Evolutionary conservation across 2,888 invertebrate genomes (phyloP), one percentile per base, ranked within the genome.

Genomic region (Tachina fera): DNA sequence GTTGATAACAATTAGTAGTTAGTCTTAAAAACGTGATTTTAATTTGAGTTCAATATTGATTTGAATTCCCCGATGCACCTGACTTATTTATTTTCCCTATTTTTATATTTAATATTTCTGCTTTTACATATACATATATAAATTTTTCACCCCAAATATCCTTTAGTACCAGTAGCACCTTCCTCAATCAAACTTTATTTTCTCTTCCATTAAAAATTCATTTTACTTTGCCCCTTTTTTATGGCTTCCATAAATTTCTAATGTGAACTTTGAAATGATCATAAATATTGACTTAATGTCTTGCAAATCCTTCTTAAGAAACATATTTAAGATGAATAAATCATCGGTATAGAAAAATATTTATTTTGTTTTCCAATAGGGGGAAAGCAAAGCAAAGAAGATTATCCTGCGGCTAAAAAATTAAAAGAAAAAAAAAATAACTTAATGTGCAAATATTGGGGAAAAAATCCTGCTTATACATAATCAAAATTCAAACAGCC

Each of bases 231-330:
- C 6, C 13, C 43, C 51, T 45, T 53, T 63, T 41, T 1, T 60
- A 49, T 22, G 13, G 14, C 11, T 77, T 49, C 11, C 63, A 75
- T 63, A 53, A 61, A 61, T 53, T 68, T 45, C 22, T 72, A 71
- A 65, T 81, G 16, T 65, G 77, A 83, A 63, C 67, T 65, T 58
- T 51, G 77, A 75, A 83, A 72, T 39, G 47, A 51, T 60, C 77
- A 72, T 83, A 83, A 72, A 83, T 83, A 83, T 72, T 77, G 77
- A 83, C 77, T 60, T 56, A 51, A 61, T 56, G 19, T 61, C 53
- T 61, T 72, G 0, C 31, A 71, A 72, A 65, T 77, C 65, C 77
- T 67, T 67, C 45, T 56, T 68, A n/a, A 81, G 65, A 11, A 67
- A 49, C 8, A 53, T 53, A 70, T 63, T 41, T 39, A n/a, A 49